phyloP scores from a whole-genome alignment of 2,113 vertebrate species.

The Etia nguti region DNA sequence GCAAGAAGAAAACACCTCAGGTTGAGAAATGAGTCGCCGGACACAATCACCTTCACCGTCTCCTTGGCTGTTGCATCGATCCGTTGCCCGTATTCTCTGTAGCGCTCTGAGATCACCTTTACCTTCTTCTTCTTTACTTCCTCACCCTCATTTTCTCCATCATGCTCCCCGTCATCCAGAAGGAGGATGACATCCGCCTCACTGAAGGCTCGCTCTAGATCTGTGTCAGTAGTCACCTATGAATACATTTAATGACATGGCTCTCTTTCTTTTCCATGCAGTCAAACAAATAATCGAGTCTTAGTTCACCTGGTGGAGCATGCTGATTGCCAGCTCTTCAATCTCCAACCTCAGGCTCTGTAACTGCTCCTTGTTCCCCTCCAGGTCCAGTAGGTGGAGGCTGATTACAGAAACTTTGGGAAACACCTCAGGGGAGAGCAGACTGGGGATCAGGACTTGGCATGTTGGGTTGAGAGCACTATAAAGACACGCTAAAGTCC shows the following conservation, averaged over 20 bases:
- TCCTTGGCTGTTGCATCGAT: constrained; percentile 76
- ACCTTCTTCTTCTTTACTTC: background rate
- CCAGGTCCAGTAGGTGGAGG: constrained; percentile 79
- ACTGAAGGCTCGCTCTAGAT: constrained; percentile 72
- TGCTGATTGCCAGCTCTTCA: constrained; percentile 72
- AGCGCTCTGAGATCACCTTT: constrained; percentile 55
- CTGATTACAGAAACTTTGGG: constrained; percentile 66
- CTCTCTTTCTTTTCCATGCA: background rate
- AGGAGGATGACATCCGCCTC: constrained; percentile 80
- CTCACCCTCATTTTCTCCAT: constrained; percentile 14
- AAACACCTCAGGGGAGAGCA: constrained; percentile 78
- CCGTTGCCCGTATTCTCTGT: constrained; percentile 71
- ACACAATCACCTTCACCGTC: constrained; percentile 79
- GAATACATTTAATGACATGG: background rate
- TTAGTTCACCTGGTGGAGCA: constrained; percentile 62
- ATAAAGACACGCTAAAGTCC: background rate
- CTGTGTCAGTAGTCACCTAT: constrained; percentile 73
- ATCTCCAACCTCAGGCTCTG: constrained; percentile 64
- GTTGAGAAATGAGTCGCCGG: constrained; percentile 78
- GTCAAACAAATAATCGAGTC: background rate
- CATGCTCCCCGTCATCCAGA: constrained; percentile 72
- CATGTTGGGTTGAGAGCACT: constrained; percentile 78
- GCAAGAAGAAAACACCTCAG: constrained; percentile 77
- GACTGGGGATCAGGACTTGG: constrained; percentile 76
- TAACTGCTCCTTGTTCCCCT: constrained; percentile 52